Evolutionary conservation across 2,888 invertebrate species (phyloP), one percentile per base, ranked within the genome.

Genomic region (Zaprionus lineosus): DNA sequence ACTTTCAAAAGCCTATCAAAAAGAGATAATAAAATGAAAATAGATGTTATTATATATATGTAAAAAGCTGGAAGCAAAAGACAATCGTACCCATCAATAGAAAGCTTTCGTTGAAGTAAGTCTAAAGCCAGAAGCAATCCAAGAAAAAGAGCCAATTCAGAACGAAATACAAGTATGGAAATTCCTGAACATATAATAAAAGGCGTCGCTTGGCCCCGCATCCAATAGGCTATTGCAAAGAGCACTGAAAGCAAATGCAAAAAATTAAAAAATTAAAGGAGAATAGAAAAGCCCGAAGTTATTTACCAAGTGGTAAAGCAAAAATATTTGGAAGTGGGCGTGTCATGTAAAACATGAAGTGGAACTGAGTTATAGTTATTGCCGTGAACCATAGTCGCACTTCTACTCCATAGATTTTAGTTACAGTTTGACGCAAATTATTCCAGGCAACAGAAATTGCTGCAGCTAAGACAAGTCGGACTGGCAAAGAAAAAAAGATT

Each of bases 261-360:
- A 1, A 14, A 3, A 12, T 63, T 40, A 48, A 48, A 52, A 41
- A 37, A 43, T 40, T 31, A 41, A 11, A 3, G 3, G 1, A 5
- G 24, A 34, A 8, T 21, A 2, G 2, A 21, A 11, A 18, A 14
- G 29, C 3, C 3, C n/a, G n/a, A 29, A 29, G n/a, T 26, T 11
- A 79, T 90, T 91, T 92, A 98, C 98, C 98, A 87, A 98, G 90
- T 46, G 96, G 95, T 84, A 99, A 90, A 28, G 96, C 98, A 93
- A 99, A 95, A 21, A 95, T 96, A 90, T 99, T 99, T 50, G 99
- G 99, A 81, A 99, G 91, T 7, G 98, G 95, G 59, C 99, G 93
- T 83, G 97, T 96, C 90, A 97, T 93, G 89, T 99, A 99, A 90
- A 97, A 99, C 93, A 98, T 94, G 87, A 99, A 97, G 91, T 99